These are phyloP conservation scores for Cherax quadricarinatus DNA, from an alignment of 1,140 invertebrate genomes.

Conservation along the genomic window DNA sequence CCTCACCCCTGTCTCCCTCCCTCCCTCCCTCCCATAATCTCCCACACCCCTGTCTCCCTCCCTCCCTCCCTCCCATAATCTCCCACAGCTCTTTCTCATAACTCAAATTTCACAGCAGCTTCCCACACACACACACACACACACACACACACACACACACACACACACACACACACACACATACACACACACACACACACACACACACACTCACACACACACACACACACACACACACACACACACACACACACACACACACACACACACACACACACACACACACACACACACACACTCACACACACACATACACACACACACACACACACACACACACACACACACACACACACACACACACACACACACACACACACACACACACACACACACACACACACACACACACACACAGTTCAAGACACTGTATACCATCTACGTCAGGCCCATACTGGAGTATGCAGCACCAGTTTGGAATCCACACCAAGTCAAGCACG, in stretches of 20 bases:
- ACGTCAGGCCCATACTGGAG: no score
- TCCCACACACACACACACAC: no score
- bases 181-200: background rate
- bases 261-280: background rate
- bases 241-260: background rate
- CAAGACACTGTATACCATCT: no score
- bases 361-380: background rate
- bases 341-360: background rate
- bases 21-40: no score
- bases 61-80: background rate
- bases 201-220: background rate
- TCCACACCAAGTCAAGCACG: no score
- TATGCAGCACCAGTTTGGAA: no score
- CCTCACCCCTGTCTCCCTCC: no score
- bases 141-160: background rate
- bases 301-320: background rate
- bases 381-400: conserved; percentile 29
- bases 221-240: no score
- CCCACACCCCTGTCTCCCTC: no score
- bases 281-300: background rate
- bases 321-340: background rate
- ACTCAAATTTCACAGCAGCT: background rate
- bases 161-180: background rate
- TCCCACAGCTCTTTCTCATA: background rate
- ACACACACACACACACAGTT: conserved; percentile 7